Evolutionary conservation across 2,797 vertebrate species (phyloP).

Genomic region (Gallinago stenura): DNA sequence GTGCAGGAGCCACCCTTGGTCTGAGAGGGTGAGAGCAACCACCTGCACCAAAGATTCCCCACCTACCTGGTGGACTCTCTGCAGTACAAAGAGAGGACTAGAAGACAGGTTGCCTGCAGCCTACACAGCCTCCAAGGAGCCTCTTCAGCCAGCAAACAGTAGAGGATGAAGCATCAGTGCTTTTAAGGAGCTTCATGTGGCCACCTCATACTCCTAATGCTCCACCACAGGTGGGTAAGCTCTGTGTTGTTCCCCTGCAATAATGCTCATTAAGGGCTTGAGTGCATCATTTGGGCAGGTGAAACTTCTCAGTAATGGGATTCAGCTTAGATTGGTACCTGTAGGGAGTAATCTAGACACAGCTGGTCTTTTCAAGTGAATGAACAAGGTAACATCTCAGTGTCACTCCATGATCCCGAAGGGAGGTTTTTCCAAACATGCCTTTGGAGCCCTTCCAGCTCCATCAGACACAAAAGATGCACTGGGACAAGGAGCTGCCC

Average conservation of each 20-base stretch:
- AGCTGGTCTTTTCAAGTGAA: background rate
- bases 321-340: background rate
- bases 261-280: background rate
- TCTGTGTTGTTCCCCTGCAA: background rate
- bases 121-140: accelerated
- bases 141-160: background rate
- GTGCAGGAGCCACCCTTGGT: background rate
- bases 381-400: background rate
- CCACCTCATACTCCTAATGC: background rate
- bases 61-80: background rate
- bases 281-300: background rate
- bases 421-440: background rate
- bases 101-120: background rate
- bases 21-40: background rate
- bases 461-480: background rate
- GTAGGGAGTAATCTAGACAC: background rate
- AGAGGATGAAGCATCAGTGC: accelerated
- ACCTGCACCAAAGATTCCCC: accelerated
- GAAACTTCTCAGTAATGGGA: background rate
- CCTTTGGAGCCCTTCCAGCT: background rate
- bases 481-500: background rate
- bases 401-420: accelerated
- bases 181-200: background rate
- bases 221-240: background rate
- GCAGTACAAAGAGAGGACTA: background rate